Evolutionary conservation across 2,888 invertebrate species (phyloP).

Genomic region (Pachliopta kotzebuea): DNA sequence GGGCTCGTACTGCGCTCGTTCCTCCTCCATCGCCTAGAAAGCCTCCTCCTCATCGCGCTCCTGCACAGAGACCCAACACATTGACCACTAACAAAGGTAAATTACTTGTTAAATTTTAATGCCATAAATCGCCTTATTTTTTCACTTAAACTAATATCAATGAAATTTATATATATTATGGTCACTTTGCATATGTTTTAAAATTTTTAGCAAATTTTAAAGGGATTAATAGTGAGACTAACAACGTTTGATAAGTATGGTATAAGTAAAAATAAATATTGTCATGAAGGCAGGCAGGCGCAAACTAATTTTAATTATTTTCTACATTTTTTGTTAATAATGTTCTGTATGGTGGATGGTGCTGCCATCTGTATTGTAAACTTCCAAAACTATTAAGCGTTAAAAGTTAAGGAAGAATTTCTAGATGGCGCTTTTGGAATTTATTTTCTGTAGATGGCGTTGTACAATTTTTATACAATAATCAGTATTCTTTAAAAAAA

Average conservation of each 20-base stretch:
- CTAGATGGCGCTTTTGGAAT: background rate
- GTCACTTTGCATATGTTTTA: too few species aligned
- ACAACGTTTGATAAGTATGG: too few species aligned
- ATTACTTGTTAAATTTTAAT: conserved; percentile 16
- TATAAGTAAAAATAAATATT: too few species aligned
- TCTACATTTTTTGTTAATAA: too few species aligned
- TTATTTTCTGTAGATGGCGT: conserved; percentile 10
- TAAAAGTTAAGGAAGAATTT: background rate
- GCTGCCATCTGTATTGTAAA: conserved; percentile 18
- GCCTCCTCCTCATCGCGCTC: conserved; percentile 58
- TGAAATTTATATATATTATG: too few species aligned
- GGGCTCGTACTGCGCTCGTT: conserved; percentile 62
- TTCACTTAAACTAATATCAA: too few species aligned
- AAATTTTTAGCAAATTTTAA: too few species aligned
- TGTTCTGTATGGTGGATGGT: background rate
- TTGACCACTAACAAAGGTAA: conserved; percentile 68
- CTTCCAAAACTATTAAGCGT: background rate
- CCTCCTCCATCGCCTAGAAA: conserved; percentile 70
- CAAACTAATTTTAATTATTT: too few species aligned
- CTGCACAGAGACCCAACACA: conserved; percentile 68
- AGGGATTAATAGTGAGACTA: too few species aligned
- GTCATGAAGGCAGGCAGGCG: too few species aligned
- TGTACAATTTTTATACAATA: background rate
- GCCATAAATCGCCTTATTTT: background rate
- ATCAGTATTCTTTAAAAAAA: background rate